Base-by-base conservation (phyloP, 2,888 invertebrate species). In the Plagiodera versicolora region DNA sequence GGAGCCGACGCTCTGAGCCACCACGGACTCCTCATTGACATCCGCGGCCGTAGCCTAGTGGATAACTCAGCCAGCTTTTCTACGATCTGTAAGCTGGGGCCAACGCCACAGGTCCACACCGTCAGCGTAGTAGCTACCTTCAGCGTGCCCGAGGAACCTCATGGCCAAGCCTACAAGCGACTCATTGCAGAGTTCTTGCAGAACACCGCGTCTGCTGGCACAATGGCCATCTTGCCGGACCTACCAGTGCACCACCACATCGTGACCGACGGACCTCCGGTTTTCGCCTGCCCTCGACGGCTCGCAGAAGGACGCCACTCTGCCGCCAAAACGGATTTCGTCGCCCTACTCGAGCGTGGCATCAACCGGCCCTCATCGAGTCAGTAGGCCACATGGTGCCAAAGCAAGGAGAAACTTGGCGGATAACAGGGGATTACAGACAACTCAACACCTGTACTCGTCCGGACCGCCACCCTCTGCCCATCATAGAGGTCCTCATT, bases 401-500 rank as follows among this genome's bases (percentile, higher is more conserved):
- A 5, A 67, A 65, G 14, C 75, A 77, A 52, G 56, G 65, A 48
- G 49, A 60, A 10, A 68, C 66, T 11, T 76, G 74, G 75, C 50
- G 76, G 63, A 74, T 70, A 68, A 79, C 79, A 56, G 80, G 79
- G 3, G 78, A 72, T 65, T 81, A 79, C 59, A 61, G 80, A 0
- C 16, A 20, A 0, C 64, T 79, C 0, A 81, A 80, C 60, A 60
- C 72, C 1, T 8, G 9, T 0, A 64, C 60, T 5, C 39, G 48
- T 3, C 64, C 61, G 10, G 64, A 66, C 24, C 1, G 60, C 65
- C 14, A 77, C 56, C 76, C 78, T 0, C 61, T 77, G 9, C 70
- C 73, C 1, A 68, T 74, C 16, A 56, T 79, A 5, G 64, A 70
- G 14, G 75, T 76, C 62, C 11, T 11, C 6, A 6, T 19, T 10